Base-by-base conservation (phyloP, 2,888 invertebrate species). In the Taphrorychus bicolor region DNA sequence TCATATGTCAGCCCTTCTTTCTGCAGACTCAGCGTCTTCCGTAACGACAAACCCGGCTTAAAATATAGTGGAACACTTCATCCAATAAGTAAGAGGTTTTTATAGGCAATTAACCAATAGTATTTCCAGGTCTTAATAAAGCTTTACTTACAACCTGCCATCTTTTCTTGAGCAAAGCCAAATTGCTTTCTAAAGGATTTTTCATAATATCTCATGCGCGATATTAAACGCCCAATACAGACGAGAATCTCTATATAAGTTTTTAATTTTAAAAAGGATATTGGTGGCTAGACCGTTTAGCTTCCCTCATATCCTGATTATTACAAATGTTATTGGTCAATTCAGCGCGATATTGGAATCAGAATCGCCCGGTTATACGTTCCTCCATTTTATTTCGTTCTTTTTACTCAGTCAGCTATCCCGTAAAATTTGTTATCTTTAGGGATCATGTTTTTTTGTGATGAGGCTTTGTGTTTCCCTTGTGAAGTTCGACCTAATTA, bases 281-380 rank as follows among this genome's bases (percentile, higher is more conserved):
- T 66, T 61, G 61, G 61, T 52, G 52, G 66, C 61, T 52, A 58
- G 54, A 52, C 58, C 66, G 52, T 57, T 48, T 21, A 16, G 63
- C 54, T 59, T 63, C 62, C 60, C 67, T 67, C 67, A 67, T 67
- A 67, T 63, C 67, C 63, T 67, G 59, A 59, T 63, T 63, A 63
- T 67, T 67, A 63, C 67, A 62, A 54, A 67, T 67, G 49, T 59
- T 63, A 67, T 67, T 67, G 67, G 67, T 59, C 63, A 67, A 67
- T 67, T 67, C 54, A 24, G 61, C 54, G 22, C 67, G 67, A 63
- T 67, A 67, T 67, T 67, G 63, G 63, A 67, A 49, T 66, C 61
- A 66, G 51, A 58, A 61, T 66, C 56, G 42, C 45, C 61, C 32
- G 56, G 17, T 60, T 66, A 41, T 41, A 60, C 56, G 42, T 45